These are phyloP conservation scores for Galaxias olidus DNA, from an alignment of 2,797 vertebrate species.

Conservation along the genomic window DNA sequence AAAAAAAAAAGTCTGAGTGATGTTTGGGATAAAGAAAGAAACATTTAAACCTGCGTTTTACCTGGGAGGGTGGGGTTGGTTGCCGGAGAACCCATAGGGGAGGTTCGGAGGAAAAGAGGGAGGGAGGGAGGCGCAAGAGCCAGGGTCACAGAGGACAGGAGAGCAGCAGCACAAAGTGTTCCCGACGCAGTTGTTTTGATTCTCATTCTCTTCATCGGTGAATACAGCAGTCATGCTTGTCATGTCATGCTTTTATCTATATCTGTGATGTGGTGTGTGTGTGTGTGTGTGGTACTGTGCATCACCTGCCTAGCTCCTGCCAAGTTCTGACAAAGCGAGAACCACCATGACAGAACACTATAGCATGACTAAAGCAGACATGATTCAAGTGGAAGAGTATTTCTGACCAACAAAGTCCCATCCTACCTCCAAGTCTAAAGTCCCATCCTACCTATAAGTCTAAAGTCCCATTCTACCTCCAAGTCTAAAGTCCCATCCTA, in stretches of 20 bases:
- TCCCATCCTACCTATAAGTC: no score
- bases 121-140: neutral
- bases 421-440: no score
- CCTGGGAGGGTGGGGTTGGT: neutral
- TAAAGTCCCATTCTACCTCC: no score
- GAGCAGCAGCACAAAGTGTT: conserved; percentile 48
- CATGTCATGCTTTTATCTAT: no score
- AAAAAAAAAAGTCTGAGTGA: no score
- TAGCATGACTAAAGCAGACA: conserved; percentile 32
- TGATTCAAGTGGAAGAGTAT: conserved; percentile 10
- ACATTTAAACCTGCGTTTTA: no score
- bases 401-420: conserved; percentile 23
- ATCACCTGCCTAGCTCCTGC: conserved; percentile 9
- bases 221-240: conserved; percentile 37
- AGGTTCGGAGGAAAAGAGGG: neutral
- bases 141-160: neutral
- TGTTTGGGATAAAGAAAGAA: no score
- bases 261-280: neutral
- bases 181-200: conserved; percentile 54
- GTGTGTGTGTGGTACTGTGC: neutral
- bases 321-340: conserved; percentile 28
- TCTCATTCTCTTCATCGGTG: conserved; percentile 34
- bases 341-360: conserved; percentile 21
- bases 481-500: no score
- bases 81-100: neutral